These are phyloP conservation scores for Tyrannus savana DNA, from an alignment of 2,113 vertebrate genomes.

Conservation along the genomic window DNA sequence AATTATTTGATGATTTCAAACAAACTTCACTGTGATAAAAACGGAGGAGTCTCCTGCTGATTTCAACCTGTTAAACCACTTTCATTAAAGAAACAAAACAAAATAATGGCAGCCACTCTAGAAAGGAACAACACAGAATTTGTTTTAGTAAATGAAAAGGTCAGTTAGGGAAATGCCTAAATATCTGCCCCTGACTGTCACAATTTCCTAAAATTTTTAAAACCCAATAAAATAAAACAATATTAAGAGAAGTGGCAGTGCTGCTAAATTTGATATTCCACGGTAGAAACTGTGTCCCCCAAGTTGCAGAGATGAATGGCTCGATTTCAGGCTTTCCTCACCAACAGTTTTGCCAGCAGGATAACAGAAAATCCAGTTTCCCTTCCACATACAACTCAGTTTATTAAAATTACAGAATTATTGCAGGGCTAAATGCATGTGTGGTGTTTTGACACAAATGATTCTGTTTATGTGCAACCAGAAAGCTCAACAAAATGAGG, in stretches of 20 bases:
- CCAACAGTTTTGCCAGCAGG: not conserved
- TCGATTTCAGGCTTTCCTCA: slow-evolving; percentile 23
- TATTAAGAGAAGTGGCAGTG: not conserved
- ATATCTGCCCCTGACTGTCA: not conserved
- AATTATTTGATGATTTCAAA: not conserved
- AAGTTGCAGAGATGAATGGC: not conserved
- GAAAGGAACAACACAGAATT: not conserved
- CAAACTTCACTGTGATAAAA: not conserved
- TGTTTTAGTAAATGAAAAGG: not conserved
- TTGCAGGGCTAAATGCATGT: not conserved
- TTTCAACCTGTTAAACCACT: not conserved
- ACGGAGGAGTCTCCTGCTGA: not conserved
- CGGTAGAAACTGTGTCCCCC: not conserved
- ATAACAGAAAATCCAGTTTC: slow-evolving; percentile 3
- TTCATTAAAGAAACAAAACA: not conserved
- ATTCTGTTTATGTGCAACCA: not conserved
- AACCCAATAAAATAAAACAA: not conserved
- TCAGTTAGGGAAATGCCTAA: not conserved
- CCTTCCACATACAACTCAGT: not conserved
- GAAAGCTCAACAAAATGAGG: slow-evolving; percentile 13
- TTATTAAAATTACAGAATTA: slow-evolving; percentile 9
- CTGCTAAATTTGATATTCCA: not conserved
- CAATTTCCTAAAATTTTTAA: not conserved
- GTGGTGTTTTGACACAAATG: not conserved
- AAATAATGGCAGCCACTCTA: not conserved